Evolutionary conservation across 2,888 invertebrate species (phyloP).

Genomic region (Cerceris ruficornis): DNA sequence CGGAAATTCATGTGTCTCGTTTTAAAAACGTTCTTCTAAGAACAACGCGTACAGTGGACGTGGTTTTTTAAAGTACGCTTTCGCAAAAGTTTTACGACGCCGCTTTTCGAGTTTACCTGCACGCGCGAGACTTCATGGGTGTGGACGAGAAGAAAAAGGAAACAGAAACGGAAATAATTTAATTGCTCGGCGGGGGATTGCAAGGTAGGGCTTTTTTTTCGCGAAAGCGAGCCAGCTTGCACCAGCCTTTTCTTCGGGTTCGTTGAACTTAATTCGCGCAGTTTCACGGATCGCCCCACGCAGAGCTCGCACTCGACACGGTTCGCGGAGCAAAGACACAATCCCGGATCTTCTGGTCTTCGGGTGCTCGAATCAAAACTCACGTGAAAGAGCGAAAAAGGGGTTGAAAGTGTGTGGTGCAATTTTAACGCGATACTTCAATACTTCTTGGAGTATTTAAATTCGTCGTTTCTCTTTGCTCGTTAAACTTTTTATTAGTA

Average conservation of each 20-base stretch:
- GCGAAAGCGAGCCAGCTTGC: constrained; percentile 29
- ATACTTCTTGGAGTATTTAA: no score
- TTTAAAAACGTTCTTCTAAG: no score
- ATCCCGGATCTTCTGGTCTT: constrained; percentile 12
- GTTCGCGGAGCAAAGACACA: constrained; percentile 18
- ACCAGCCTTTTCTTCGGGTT: constrained; percentile 63
- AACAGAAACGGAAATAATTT: constrained; percentile 56
- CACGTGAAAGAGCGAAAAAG: constrained; percentile 32
- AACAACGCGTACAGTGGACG: no score
- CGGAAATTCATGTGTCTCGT: no score
- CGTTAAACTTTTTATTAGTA: no score
- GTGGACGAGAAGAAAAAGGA: constrained; percentile 12
- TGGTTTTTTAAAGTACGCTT: no score
- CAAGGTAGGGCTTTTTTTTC: constrained; percentile 32
- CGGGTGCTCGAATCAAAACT: not conserved
- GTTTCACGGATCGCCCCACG: constrained; percentile 32
- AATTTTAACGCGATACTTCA: no score
- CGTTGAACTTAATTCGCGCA: constrained; percentile 70
- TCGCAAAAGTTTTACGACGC: no score
- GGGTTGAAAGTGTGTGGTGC: not conserved
- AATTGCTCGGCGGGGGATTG: constrained; percentile 70
- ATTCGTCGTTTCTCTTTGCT: no score
- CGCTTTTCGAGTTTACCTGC: no score
- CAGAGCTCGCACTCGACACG: constrained; percentile 28
- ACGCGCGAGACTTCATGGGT: no score